phyloP scores from a whole-genome alignment of 1,140 invertebrate genomes.

The Eufriesea mexicana region DNA sequence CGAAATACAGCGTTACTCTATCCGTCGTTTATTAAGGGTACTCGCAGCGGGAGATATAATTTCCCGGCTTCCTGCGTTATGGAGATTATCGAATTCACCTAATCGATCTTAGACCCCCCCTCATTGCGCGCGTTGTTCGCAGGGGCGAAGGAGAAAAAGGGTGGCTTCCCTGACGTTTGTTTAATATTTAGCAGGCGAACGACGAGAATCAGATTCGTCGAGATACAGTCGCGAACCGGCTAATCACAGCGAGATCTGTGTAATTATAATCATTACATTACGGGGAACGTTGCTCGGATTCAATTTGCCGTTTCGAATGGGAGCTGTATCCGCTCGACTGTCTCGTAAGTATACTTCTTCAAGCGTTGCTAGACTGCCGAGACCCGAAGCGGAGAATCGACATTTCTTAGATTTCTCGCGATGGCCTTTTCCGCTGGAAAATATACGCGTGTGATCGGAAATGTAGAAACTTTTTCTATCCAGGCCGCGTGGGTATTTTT shows the following conservation, averaged over 20 bases:
- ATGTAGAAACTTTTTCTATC: no score
- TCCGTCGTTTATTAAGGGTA: slow-evolving; percentile 8
- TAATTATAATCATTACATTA: slow-evolving; percentile 16
- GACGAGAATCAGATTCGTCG: neutral
- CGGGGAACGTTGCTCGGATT: neutral
- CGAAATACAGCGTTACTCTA: slow-evolving; percentile 1
- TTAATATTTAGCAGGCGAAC: neutral
- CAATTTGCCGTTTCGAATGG: neutral
- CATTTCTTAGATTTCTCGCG: no score
- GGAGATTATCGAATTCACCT: slow-evolving; percentile 10
- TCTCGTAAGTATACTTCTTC: no score
- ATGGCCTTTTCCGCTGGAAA: no score
- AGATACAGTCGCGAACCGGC: neutral
- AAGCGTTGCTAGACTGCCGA: no score
- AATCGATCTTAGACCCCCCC: neutral
- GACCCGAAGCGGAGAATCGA: no score
- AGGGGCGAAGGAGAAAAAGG: neutral
- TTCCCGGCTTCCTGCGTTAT: neutral
- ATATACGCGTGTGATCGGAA: no score
- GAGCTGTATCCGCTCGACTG: neutral
- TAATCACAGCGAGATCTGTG: slow-evolving; percentile 11
- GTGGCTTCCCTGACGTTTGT: neutral
- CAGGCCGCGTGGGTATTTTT: no score
- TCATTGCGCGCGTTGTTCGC: no score
- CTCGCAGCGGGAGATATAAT: slow-evolving; percentile 7